phyloP scores from a whole-genome alignment of 2,113 vertebrate genomes.

The Callorhinus ursinus region DNA sequence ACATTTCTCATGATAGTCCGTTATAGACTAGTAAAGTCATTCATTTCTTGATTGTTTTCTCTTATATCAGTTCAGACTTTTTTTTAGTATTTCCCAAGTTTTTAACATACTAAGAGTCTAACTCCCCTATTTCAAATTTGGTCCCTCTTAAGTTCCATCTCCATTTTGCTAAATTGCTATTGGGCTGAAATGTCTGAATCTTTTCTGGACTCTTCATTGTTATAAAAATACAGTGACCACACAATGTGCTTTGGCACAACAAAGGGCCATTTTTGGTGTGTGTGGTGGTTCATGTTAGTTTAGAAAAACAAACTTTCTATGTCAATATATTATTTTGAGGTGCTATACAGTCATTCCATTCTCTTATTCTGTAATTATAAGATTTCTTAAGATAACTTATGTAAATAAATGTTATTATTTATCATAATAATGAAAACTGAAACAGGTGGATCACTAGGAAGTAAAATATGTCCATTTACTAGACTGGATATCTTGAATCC shows the following conservation, averaged over 20 bases:
- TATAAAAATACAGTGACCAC: background rate
- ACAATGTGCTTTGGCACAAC: background rate
- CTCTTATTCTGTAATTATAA: background rate
- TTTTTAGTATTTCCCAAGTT: background rate
- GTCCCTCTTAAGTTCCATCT: background rate
- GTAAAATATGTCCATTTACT: background rate
- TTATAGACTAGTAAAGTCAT: background rate
- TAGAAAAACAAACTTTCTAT: slow-evolving; percentile 33
- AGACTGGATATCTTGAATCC: background rate
- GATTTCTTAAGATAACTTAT: background rate
- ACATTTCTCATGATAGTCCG: background rate
- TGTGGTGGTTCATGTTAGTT: background rate
- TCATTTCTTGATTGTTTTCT: background rate
- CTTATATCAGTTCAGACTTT: background rate
- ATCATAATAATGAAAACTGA: background rate
- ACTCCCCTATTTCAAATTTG: background rate
- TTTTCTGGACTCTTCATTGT: background rate
- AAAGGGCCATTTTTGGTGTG: background rate
- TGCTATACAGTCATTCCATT: background rate
- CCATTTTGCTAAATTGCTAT: background rate
- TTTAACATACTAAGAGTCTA: background rate
- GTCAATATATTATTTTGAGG: slow-evolving; percentile 21
- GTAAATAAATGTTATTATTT: background rate
- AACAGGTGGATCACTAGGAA: background rate
- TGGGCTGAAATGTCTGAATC: background rate